Evolutionary conservation across 2,797 vertebrate species (phyloP).

Genomic region (Schizopygopsis malacanthus): DNA sequence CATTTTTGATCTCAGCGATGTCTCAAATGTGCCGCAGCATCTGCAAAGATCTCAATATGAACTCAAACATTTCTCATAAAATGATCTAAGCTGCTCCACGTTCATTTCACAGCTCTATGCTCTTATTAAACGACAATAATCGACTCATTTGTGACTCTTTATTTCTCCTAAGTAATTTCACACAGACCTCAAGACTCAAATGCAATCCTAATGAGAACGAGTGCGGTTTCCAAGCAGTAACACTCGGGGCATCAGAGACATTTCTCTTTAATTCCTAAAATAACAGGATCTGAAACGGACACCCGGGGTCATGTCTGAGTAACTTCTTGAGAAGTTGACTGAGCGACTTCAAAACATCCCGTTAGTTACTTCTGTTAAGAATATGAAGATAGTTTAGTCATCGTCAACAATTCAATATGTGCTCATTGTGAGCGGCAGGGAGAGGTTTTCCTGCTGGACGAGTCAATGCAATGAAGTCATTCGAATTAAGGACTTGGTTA

Average conservation of each 20-base stretch:
- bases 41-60: not conserved
- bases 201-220: not conserved
- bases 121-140: not conserved
- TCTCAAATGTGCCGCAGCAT: not conserved
- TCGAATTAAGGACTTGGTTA: constrained; percentile 5
- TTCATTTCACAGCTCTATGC: not conserved
- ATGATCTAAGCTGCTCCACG: not conserved
- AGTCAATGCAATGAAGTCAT: constrained; percentile 16
- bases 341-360: constrained; percentile 11
- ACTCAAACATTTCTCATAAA: not conserved
- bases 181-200: not conserved
- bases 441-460: not conserved
- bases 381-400: not conserved
- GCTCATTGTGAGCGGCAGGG: not conserved
- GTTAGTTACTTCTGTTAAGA: not conserved
- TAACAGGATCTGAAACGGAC: constrained; percentile 19
- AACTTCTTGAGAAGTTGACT: not conserved
- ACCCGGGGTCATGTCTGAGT: not conserved
- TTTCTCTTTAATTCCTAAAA: constrained; percentile 19
- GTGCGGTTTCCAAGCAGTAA: not conserved
- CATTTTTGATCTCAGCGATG: not conserved
- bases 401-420: not conserved
- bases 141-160: not conserved
- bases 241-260: constrained; percentile 16
- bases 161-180: not conserved